phyloP scores from a whole-genome alignment of 2,797 vertebrate species.

The Phrynocephalus forsythii region DNA sequence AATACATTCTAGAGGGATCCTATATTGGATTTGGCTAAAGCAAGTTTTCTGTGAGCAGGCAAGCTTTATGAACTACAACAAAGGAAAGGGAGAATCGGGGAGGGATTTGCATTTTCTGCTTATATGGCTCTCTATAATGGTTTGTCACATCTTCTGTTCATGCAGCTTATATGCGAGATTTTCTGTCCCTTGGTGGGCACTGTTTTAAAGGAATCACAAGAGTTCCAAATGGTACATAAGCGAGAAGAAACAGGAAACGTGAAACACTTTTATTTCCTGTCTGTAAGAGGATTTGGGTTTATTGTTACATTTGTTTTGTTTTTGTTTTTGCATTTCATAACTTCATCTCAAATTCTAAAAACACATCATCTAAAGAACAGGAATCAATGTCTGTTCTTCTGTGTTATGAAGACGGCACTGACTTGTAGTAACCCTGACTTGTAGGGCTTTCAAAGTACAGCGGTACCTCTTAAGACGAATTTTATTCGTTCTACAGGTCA shows the following conservation, averaged over 20 bases:
- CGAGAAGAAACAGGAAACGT: not conserved
- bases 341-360: no score
- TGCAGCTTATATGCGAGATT: not conserved
- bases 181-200: not conserved
- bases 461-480: no score
- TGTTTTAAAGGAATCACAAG: not conserved
- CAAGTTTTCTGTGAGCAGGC: conserved; percentile 11
- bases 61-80: not conserved
- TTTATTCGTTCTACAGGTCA: no score
- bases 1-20: not conserved
- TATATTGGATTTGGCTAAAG: conserved; percentile 15
- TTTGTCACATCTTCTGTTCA: not conserved
- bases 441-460: no score
- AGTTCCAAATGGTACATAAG: not conserved
- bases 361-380: no score
- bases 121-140: not conserved
- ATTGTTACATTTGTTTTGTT: not conserved
- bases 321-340: no score
- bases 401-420: no score
- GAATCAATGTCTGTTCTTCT: no score
- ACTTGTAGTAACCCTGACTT: no score
- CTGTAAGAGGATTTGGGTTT: not conserved
- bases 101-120: not conserved
- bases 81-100: not conserved
- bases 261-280: not conserved